A percentile compares a stretch with the other conserved stretches of the same genome.
phyloP scores from a whole-genome alignment of 2,888 invertebrate genomes.

The Antitype chi region DNA sequence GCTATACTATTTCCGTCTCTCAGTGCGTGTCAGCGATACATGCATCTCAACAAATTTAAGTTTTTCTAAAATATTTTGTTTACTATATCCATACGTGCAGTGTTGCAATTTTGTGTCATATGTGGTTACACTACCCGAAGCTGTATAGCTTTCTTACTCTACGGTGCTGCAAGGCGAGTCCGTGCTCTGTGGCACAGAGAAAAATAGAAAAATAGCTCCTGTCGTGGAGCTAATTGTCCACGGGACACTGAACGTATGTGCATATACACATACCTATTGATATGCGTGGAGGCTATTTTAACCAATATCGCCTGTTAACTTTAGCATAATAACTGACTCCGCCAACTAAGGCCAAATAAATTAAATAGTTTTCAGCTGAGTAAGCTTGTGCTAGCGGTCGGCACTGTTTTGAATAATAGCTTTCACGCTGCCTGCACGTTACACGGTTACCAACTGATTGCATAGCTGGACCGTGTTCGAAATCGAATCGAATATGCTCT shows the following conservation, averaged over 20 bases:
- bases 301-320: neutral
- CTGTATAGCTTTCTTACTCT: too few species aligned
- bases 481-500: slow-evolving; percentile 6
- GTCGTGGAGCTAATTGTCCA: neutral
- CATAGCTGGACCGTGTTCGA: neutral
- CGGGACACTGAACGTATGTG: neutral
- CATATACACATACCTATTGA: too few species aligned
- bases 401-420: slow-evolving; percentile 42
- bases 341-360: slow-evolving; percentile 23
- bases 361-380: slow-evolving; percentile 19
- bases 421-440: slow-evolving; percentile 7
- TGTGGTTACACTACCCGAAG: too few species aligned
- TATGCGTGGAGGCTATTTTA: neutral
- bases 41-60: too few species aligned
- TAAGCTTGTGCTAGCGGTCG: neutral
- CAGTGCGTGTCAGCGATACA: too few species aligned
- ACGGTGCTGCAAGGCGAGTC: neutral
- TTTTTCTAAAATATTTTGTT: too few species aligned
- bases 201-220: neutral
- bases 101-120: too few species aligned
- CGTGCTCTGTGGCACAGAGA: neutral
- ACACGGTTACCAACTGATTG: slow-evolving; percentile 27
- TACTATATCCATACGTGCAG: too few species aligned
- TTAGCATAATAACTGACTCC: neutral
- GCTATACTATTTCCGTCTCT: too few species aligned